phyloP scores from a whole-genome alignment of 2,113 vertebrate species.

The Perca fluviatilis region DNA sequence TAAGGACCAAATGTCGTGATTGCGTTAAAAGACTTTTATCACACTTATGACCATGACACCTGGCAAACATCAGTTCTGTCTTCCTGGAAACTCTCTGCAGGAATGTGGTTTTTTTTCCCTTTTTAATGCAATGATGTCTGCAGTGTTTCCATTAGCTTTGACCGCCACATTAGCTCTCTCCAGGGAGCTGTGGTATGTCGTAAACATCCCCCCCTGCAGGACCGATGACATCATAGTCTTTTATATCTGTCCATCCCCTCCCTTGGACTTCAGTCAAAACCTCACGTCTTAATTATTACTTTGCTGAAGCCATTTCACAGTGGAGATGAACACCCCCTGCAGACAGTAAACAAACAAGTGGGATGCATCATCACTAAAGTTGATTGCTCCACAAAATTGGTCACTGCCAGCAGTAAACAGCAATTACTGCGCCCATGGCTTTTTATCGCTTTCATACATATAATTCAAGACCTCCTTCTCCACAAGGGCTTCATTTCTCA shows the following conservation, averaged over 20 bases:
- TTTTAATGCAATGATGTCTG: conserved; percentile 5
- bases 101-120: conserved; percentile 28
- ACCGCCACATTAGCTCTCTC: conserved; percentile 41
- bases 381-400: conserved; percentile 57
- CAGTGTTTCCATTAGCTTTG: conserved; percentile 58
- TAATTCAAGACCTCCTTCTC: conserved; percentile 26
- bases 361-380: conserved; percentile 48
- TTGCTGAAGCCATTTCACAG: conserved; percentile 56
- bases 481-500: conserved; percentile 14
- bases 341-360: conserved; percentile 72
- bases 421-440: conserved; percentile 56
- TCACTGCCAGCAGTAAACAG: conserved; percentile 64
- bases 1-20: background rate
- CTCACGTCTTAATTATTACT: conserved; percentile 57
- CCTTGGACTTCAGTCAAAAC: conserved; percentile 46
- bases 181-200: conserved; percentile 24
- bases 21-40: conserved; percentile 22
- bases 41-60: background rate
- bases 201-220: conserved; percentile 55
- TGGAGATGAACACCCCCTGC: conserved; percentile 55
- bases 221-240: conserved; percentile 49
- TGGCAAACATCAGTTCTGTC: background rate
- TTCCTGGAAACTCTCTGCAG: conserved; percentile 40
- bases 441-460: conserved; percentile 42
- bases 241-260: conserved; percentile 28